Evolutionary conservation across 2,797 vertebrate genomes (phyloP), one percentile per base, ranked within the genome.

Genomic region (Darevskia mixta): DNA sequence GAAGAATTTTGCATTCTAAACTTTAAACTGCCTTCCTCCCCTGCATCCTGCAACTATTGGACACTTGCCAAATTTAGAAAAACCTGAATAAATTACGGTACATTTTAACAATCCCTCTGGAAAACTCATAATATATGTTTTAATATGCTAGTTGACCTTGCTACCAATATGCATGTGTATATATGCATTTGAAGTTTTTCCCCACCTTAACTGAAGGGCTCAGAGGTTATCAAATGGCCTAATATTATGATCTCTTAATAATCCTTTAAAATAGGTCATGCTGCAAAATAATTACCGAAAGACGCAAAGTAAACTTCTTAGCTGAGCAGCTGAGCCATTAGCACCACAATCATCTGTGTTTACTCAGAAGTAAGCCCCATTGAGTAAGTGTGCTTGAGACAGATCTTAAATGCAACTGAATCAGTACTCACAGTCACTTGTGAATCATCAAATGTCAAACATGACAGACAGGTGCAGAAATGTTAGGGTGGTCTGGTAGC

Each of bases 141-240:
- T 94, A 93, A 94, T 95, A 91, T 23, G 89, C n/a, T 78, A 86
- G 32, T 78, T 77, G 87, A 90, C 58, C 10, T 1, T 85, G 85
- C 92, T 95, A 80, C 89, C 83, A 93, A 91, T 93, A 93, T 83
- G 8, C 81, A 83, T 80, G 83, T 89, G 82, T 79, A 89, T 27
- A 11, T 29, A 11, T 71, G 45, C 64, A 75, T 72, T 73, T 72
- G 49, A 79, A 38, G n/a, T 35, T 55, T 15, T 13, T 10, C 45
- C 38, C 69, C 35, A 73, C 20, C 25, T 41, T 61, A 73, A 73
- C 6, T n/a, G 35, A 73, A 73, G 18, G 18, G 6, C 61, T 67
- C 29, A n/a, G 13, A 45, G 29, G 58, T 32, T n/a, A 43, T 15
- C 27, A 77, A 35, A 58, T 84, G 3, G 38, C 8, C 64, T 79